These are phyloP conservation scores for Steinernema hermaphroditum DNA, from an alignment of 2,888 invertebrate genomes.

Conservation along the genomic window DNA sequence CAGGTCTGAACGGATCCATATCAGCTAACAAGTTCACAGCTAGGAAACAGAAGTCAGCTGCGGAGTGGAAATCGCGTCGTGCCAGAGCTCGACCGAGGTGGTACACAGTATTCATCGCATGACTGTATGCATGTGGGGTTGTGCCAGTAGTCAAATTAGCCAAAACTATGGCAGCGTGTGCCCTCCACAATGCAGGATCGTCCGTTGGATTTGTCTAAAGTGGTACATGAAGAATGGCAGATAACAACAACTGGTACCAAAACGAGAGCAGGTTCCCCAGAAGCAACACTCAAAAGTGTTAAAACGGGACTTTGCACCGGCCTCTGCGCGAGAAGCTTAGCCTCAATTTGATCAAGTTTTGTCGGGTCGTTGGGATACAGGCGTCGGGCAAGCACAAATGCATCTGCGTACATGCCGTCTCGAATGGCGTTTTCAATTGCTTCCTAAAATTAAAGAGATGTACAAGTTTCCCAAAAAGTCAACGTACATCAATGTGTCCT, in stretches of 20 bases:
- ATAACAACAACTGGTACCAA: constrained; percentile 42
- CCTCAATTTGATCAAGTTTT: constrained; percentile 52
- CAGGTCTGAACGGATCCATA: constrained; percentile 49
- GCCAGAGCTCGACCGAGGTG: constrained; percentile 58
- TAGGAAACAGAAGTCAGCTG: constrained; percentile 93
- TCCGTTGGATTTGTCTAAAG: constrained; percentile 64
- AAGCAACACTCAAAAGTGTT: constrained; percentile 60
- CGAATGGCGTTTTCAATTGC: constrained; percentile 59
- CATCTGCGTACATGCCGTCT: constrained; percentile 59
- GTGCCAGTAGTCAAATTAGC: constrained; percentile 72
- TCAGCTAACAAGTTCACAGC: constrained; percentile 74
- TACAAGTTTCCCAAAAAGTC: no score
- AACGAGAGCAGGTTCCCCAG: constrained; percentile 53
- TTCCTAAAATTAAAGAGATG: constrained; percentile 46
- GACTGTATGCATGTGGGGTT: background rate
- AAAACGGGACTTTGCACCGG: constrained; percentile 56
- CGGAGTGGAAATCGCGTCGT: constrained; percentile 79
- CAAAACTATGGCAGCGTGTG: constrained; percentile 91
- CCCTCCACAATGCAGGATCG: constrained; percentile 82
- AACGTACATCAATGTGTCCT: constrained; percentile 58
- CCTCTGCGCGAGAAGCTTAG: constrained; percentile 52
- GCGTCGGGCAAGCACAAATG: constrained; percentile 56
- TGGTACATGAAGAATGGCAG: background rate
- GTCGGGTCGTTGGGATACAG: constrained; percentile 50
- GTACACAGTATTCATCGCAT: constrained; percentile 58